phyloP scores from a whole-genome alignment of 30 jellyfish, hydroid and myxozoan genomes.

The Pseudorhiza aurosa region DNA sequence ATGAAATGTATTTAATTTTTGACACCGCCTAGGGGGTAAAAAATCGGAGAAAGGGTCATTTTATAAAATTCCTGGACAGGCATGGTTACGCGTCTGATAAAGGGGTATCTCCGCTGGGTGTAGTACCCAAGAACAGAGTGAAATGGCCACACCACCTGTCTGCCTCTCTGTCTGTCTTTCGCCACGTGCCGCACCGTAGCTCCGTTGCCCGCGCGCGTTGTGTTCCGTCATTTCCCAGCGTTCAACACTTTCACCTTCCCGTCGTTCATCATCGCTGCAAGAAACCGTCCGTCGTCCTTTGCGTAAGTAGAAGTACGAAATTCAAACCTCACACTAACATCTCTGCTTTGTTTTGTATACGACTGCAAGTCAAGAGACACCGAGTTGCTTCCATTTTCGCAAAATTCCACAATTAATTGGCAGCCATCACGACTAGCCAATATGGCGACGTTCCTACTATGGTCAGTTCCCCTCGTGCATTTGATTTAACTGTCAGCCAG shows the following conservation, averaged over 20 bases:
- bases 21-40: too few relatives aligned
- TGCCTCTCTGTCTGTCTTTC: background rate
- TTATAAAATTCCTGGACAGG: too few relatives aligned
- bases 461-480: too few relatives aligned
- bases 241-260: constrained; percentile 79
- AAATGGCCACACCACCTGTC: too few relatives aligned
- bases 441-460: constrained; percentile 13
- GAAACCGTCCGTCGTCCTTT: constrained; percentile 76
- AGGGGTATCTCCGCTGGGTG: too few relatives aligned
- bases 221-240: constrained; percentile 54
- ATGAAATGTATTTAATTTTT: too few relatives aligned
- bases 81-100: too few relatives aligned
- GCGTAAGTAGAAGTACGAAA: constrained; percentile 69
- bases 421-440: background rate
- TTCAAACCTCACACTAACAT: constrained; percentile 13
- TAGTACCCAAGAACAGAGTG: background rate
- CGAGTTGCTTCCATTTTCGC: background rate
- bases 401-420: background rate
- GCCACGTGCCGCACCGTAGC: background rate
- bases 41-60: too few relatives aligned
- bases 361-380: too few relatives aligned
- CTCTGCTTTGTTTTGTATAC: background rate
- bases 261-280: constrained; percentile 83
- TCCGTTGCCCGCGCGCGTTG: constrained; percentile 24
- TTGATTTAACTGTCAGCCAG: too few relatives aligned